Evolutionary conservation across 2,113 vertebrate genomes (phyloP).

Genomic region (Montifringilla adamsi): DNA sequence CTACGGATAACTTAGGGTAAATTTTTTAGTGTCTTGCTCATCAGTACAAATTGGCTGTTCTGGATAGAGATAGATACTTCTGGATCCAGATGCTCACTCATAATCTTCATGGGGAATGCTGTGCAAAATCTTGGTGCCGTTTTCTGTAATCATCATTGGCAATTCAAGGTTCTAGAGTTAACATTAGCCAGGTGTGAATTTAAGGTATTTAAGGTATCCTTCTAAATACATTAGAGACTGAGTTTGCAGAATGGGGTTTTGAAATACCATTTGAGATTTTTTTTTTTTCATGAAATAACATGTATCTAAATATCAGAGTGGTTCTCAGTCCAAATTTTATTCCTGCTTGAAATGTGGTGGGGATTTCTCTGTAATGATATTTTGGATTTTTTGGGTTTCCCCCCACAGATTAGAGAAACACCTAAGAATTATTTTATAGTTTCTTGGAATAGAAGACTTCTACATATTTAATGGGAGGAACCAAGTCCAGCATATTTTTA

Average conservation of each 20-base stretch:
- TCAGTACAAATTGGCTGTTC: not conserved
- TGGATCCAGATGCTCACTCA: not conserved
- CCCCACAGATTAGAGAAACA: not conserved
- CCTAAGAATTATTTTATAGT: not conserved
- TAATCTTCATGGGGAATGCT: not conserved
- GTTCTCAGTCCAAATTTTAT: not conserved
- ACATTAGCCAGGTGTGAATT: not conserved
- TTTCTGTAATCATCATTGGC: not conserved
- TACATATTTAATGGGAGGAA: not conserved
- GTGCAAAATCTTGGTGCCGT: not conserved
- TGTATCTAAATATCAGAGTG: not conserved
- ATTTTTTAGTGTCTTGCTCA: not conserved
- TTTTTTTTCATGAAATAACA: not conserved
- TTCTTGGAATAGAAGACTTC: not conserved
- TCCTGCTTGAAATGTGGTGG: not conserved
- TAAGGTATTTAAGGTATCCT: not conserved
- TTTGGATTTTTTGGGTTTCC: not conserved
- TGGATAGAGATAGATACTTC: not conserved
- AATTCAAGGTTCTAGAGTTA: not conserved
- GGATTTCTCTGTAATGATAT: not conserved
- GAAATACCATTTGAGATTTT: not conserved
- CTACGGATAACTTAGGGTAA: not conserved
- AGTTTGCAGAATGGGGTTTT: not conserved
- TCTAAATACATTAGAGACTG: not conserved
- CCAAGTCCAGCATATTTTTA: not conserved